Conservation (phyloP, 1,140 invertebrate genomes). For the Pogonomyrmex californicus region DNA sequence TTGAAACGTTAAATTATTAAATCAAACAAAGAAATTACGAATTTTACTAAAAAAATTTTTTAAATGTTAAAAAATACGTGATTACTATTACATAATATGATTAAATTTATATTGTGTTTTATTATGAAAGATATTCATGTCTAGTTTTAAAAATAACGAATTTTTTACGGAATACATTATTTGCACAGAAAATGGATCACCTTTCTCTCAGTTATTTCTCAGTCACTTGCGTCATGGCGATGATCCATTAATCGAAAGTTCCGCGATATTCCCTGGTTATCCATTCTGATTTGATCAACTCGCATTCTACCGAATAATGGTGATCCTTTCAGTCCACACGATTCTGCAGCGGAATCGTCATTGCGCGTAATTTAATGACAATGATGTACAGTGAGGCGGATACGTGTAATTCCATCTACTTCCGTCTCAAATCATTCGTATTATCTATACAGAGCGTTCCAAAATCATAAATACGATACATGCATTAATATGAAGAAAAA, state of each 20-base stretch:
- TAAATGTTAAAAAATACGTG: neutral
- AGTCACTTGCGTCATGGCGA: slow-evolving; percentile 1
- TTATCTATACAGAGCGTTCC: neutral
- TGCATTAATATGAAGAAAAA: neutral
- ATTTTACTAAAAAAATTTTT: neutral
- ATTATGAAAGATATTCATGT: neutral
- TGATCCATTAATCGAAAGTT: slow-evolving; percentile 64
- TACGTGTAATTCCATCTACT: slow-evolving; percentile 34
- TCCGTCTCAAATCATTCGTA: neutral
- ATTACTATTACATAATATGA: neutral
- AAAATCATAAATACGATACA: neutral
- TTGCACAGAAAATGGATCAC: slow-evolving; percentile 38
- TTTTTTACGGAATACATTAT: neutral
- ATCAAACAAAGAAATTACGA: neutral
- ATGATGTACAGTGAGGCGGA: slow-evolving; percentile 44
- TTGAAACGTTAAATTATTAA: neutral
- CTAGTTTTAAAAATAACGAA: slow-evolving; percentile 11
- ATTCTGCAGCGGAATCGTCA: slow-evolving; percentile 27
- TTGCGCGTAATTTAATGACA: slow-evolving; percentile 58
- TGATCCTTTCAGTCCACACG: slow-evolving; percentile 23
- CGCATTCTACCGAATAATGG: slow-evolving; percentile 27
- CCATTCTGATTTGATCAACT: slow-evolving; percentile 59
- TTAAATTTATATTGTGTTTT: slow-evolving; percentile 4
- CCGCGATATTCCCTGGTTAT: slow-evolving; percentile 41
- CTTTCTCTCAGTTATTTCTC: neutral